Percentiles rank a stretch among this genome's conserved stretches.
These are phyloP conservation scores for Nylanderia fulva DNA, from an alignment of 1,140 invertebrate species.

Conservation along the genomic window DNA sequence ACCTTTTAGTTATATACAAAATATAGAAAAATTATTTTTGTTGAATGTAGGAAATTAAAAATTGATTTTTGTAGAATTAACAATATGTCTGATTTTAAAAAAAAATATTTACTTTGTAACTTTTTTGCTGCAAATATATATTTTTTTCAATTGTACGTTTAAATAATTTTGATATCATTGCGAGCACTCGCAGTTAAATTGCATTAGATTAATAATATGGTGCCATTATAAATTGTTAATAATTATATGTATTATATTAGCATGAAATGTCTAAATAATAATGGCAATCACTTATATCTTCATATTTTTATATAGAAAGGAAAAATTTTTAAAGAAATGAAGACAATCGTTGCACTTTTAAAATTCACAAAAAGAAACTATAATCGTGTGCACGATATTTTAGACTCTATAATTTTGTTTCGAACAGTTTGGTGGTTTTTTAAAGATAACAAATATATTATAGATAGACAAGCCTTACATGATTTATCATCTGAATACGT, in stretches of 20 bases:
- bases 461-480: neutral
- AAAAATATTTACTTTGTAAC: no score
- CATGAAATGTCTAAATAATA: no score
- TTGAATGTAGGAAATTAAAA: conserved; percentile 3
- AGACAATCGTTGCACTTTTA: neutral
- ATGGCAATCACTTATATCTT: no score
- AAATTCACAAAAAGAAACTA: neutral
- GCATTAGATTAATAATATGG: no score
- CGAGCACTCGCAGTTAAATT: no score
- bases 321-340: neutral
- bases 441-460: conserved; percentile 1
- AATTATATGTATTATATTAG: no score
- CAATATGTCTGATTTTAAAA: neutral
- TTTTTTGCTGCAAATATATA: no score
- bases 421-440: neutral
- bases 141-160: no score
- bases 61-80: neutral
- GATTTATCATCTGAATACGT: neutral
- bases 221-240: no score
- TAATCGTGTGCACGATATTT: neutral
- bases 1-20: neutral
- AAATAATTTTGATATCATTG: no score
- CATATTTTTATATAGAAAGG: no score
- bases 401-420: neutral
- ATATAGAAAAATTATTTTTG: neutral